Conservation (phyloP, 2,888 invertebrate species). For the Taenaris catops region DNA sequence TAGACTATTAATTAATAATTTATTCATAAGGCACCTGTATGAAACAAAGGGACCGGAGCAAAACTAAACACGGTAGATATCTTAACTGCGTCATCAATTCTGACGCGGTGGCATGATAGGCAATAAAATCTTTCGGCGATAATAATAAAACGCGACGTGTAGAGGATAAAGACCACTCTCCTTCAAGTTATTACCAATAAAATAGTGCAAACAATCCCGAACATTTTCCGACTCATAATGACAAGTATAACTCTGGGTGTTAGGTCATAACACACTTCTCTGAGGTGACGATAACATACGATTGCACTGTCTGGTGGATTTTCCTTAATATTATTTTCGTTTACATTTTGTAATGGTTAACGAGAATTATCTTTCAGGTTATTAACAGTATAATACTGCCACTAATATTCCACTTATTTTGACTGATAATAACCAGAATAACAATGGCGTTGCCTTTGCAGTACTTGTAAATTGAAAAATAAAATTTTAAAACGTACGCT, state of each 20-base stretch:
- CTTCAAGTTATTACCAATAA: conserved; percentile 29
- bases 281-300: conserved; percentile 6
- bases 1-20: too few relatives aligned
- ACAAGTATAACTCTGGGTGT: conserved; percentile 9
- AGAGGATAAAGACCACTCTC: conserved; percentile 25
- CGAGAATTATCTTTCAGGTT: too few relatives aligned
- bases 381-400: too few relatives aligned
- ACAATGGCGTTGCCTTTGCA: too few relatives aligned
- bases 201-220: conserved; percentile 26
- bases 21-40: too few relatives aligned
- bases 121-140: conserved; percentile 31
- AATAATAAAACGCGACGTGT: conserved; percentile 29
- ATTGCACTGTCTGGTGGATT: background rate
- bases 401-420: too few relatives aligned
- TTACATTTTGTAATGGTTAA: background rate
- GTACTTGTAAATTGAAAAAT: too few relatives aligned
- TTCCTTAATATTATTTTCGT: background rate
- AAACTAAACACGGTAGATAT: conserved; percentile 8
- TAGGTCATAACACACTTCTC: conserved; percentile 11
- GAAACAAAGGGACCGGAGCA: background rate
- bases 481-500: too few relatives aligned
- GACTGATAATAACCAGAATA: too few relatives aligned
- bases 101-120: conserved; percentile 24
- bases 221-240: conserved; percentile 15
- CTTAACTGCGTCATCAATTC: conserved; percentile 30